Evolutionary conservation across 1,140 invertebrate genomes (phyloP), one percentile per base, ranked within the genome.

Genomic region (Pseudachorutes palmiensis): DNA sequence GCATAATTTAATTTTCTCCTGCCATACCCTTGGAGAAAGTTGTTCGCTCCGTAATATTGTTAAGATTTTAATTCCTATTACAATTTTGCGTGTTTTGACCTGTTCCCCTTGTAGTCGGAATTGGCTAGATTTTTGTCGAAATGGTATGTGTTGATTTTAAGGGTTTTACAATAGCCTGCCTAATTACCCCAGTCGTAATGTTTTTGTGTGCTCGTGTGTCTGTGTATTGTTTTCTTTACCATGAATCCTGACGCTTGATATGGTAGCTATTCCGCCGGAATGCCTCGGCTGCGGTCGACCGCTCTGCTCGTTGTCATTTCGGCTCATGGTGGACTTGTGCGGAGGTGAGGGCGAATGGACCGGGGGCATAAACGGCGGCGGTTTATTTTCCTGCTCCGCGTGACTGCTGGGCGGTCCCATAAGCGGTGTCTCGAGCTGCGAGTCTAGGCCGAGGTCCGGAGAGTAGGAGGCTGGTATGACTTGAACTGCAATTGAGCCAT

Each of bases 351-450:
- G 48, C 1, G 68, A 32, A 48, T 64, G 36, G 62, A 60, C 30
- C 16, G 62, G 48, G 28, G 71, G 72, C 33, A 70, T 62, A 48
- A 70, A 70, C n/a, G 67, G 67, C 3, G 55, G 63, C 19, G 69
- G 66, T 33, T 64, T 70, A 26, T 61, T 70, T 24, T 48, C 30
- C n/a, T 59, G 48, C 32, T 65, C 64, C 1, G 24, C 33, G 2
- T 66, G 65, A n/a, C 3, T 57, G 22, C 30, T 31, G 58, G 19
- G 30, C n/a, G 66, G 41, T 19, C 73, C 66, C 3, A 82, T 79
- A 62, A 82, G 72, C 16, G 81, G 81, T 68, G 81, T 82, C 75
- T 82, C 79, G 67, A 82, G 62, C 66, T 82, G 81, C 49, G 81
- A 81, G 72, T 82, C 80, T 71, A 81, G 79, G 65, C 80, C 73